Conservation (phyloP, 2,113 vertebrate genomes). For the Callospermophilus lateralis region DNA sequence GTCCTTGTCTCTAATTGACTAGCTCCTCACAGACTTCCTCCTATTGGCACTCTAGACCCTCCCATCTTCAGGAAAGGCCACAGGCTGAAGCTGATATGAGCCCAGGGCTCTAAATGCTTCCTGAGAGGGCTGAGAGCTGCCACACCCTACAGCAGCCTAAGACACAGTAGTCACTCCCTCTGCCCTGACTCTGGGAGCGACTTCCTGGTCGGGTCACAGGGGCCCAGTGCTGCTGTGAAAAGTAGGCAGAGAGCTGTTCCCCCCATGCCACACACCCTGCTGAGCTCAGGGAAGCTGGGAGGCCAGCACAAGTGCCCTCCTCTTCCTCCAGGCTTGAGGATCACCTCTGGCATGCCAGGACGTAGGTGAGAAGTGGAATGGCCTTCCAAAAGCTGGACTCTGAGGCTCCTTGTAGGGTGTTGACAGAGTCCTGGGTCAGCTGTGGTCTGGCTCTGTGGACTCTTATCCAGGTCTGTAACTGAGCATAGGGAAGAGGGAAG, state of each 20-base stretch:
- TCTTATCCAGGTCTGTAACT: slow-evolving; percentile 52
- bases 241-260: background rate
- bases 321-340: background rate
- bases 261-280: background rate
- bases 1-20: background rate
- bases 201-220: background rate
- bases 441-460: too few relatives aligned
- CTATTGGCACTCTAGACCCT: background rate
- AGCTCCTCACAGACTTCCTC: background rate
- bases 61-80: background rate
- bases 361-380: background rate
- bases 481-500: too few relatives aligned
- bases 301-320: background rate
- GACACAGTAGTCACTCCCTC: slow-evolving; percentile 87
- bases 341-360: background rate
- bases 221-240: too few relatives aligned
- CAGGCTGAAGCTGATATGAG: background rate
- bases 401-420: background rate
- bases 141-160: slow-evolving; percentile 69
- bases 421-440: background rate
- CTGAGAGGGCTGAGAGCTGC: background rate
- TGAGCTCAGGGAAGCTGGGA: background rate
- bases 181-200: slow-evolving; percentile 7
- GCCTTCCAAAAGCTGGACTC: background rate
- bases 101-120: background rate